Evolutionary conservation across 2,797 vertebrate species (phyloP).

Genomic region (Amblyopsis hoosieri): DNA sequence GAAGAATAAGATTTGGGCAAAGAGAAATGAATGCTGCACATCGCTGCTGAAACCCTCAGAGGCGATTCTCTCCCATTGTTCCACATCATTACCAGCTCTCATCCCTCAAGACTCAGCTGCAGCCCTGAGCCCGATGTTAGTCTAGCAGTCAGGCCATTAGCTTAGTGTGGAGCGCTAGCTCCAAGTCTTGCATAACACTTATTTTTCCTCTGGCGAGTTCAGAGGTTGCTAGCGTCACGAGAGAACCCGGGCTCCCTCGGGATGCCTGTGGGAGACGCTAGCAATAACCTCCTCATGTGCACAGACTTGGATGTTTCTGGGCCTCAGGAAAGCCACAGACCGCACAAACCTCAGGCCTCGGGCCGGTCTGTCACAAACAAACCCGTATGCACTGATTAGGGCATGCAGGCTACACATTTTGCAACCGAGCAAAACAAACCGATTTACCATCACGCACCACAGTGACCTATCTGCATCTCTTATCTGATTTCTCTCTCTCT

Average conservation of each 20-base stretch:
- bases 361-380: slow-evolving; percentile 36
- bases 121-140: slow-evolving; percentile 34
- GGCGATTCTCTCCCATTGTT: slow-evolving; percentile 61
- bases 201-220: slow-evolving; percentile 35
- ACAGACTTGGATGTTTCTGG: slow-evolving; percentile 29
- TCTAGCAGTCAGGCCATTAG: slow-evolving; percentile 43
- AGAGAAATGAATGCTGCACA: slow-evolving; percentile 37
- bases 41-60: slow-evolving; percentile 24
- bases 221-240: slow-evolving; percentile 23
- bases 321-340: slow-evolving; percentile 49
- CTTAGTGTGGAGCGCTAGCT: slow-evolving; percentile 40
- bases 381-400: slow-evolving; percentile 45
- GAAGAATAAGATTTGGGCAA: not conserved
- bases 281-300: slow-evolving; percentile 12
- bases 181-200: slow-evolving; percentile 28
- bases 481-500: not conserved
- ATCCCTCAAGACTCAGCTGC: slow-evolving; percentile 44
- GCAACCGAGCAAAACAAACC: slow-evolving; percentile 21
- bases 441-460: slow-evolving; percentile 11
- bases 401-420: slow-evolving; percentile 41
- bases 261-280: slow-evolving; percentile 20
- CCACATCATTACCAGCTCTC: slow-evolving; percentile 62
- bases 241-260: slow-evolving; percentile 24
- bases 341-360: slow-evolving; percentile 41
- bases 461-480: slow-evolving; percentile 14